Evolutionary conservation across 2,113 vertebrate genomes (phyloP).

Genomic region (Oreochromis niloticus): DNA sequence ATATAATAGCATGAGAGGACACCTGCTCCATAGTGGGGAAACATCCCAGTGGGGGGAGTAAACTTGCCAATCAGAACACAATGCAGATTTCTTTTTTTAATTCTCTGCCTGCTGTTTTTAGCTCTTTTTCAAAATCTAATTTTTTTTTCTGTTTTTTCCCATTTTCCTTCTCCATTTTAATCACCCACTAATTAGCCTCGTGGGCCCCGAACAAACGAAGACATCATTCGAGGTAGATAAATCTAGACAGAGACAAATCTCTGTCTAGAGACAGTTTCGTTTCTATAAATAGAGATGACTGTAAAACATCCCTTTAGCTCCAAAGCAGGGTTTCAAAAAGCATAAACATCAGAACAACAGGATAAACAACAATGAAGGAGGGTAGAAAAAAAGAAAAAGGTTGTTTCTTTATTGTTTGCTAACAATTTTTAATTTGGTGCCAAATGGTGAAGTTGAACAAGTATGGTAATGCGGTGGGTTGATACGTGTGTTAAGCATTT

Average conservation of each 20-base stretch:
- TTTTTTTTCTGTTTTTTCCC: background rate
- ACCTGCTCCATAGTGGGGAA: background rate
- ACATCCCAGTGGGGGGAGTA: background rate
- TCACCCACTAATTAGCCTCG: slow-evolving; percentile 58
- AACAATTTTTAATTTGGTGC: background rate
- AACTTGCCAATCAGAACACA: background rate
- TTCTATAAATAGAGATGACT: slow-evolving; percentile 54
- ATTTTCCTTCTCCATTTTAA: slow-evolving; percentile 24
- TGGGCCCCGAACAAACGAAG: slow-evolving; percentile 16
- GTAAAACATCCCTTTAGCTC: background rate
- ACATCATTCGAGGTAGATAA: slow-evolving; percentile 53
- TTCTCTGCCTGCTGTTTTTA: background rate
- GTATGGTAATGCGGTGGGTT: background rate
- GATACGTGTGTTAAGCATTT: background rate
- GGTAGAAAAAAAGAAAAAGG: background rate
- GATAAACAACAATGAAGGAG: background rate
- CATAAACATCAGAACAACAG: background rate
- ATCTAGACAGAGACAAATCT: slow-evolving; percentile 61
- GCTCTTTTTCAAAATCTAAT: background rate
- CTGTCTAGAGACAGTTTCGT: slow-evolving; percentile 40
- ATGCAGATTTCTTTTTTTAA: background rate
- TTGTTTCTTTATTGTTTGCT: background rate
- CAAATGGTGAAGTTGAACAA: background rate
- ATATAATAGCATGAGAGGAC: background rate
- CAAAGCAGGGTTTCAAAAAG: background rate